phyloP scores from a whole-genome alignment of 2,888 invertebrate species.

The Chalcosyrphus nemorum region DNA sequence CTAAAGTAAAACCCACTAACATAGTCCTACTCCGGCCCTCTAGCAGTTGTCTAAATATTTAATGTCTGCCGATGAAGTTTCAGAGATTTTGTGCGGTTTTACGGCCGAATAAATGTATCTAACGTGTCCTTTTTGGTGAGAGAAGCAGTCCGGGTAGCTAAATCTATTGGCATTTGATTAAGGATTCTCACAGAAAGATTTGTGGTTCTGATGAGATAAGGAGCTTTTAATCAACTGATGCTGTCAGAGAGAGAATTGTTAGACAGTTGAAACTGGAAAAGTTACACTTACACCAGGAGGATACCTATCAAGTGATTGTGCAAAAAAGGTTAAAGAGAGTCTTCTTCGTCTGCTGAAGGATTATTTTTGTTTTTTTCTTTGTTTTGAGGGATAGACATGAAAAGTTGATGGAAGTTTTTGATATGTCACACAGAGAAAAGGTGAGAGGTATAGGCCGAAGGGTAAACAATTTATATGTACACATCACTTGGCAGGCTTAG shows the following conservation, averaged over 20 bases:
- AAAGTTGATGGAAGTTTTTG: neutral
- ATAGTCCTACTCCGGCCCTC: neutral
- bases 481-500: too few relatives aligned
- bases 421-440: neutral
- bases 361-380: too few relatives aligned
- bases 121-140: neutral
- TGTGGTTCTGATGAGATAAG: constrained; percentile 17
- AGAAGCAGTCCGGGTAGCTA: too few relatives aligned
- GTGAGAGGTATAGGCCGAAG: neutral
- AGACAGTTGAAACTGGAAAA: constrained; percentile 14
- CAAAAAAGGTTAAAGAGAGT: constrained; percentile 6
- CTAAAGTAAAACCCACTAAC: neutral
- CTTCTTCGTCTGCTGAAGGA: neutral
- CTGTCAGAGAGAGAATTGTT: constrained; percentile 13
- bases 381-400: neutral
- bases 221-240: constrained; percentile 17
- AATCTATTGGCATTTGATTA: constrained; percentile 32
- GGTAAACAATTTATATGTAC: neutral
- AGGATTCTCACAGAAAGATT: constrained; percentile 9
- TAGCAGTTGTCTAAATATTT: constrained; percentile 23
- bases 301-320: constrained; percentile 13
- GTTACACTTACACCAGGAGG: neutral
- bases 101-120: neutral
- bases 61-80: constrained; percentile 24
- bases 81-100: constrained; percentile 22